A percentile compares a stretch with the other conserved stretches of the same genome.
Conservation (phyloP, 2,113 vertebrate species). For the Phylloscopus trochilus region DNA sequence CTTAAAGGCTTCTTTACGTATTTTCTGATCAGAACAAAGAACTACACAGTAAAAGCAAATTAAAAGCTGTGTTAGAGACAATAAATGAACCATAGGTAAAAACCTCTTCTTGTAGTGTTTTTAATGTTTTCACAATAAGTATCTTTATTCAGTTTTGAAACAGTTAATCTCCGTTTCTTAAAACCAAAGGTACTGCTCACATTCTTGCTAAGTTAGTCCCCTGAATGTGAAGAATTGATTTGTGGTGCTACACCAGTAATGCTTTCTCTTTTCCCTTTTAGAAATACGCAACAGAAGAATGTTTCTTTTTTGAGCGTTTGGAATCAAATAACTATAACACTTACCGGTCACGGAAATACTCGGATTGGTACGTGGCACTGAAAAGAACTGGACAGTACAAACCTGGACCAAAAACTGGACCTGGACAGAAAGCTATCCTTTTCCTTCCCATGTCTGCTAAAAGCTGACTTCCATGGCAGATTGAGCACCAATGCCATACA, state of each 20-base stretch:
- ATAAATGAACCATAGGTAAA: neutral
- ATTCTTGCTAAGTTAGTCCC: neutral
- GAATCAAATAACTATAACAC: slow-evolving; percentile 99
- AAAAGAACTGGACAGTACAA: slow-evolving; percentile 96
- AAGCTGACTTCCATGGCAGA: slow-evolving; percentile 71
- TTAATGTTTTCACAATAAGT: neutral
- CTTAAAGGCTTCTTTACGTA: neutral
- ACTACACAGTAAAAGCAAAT: neutral
- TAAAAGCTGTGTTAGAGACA: neutral
- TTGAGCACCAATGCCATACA: neutral
- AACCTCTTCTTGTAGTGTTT: neutral
- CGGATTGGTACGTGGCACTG: slow-evolving; percentile 94
- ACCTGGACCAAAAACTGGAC: slow-evolving; percentile 88
- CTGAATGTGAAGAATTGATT: neutral
- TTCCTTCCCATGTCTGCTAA: slow-evolving; percentile 97
- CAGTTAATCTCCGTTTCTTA: neutral
- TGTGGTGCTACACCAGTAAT: neutral
- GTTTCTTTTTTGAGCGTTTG: slow-evolving; percentile 91
- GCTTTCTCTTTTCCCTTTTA: slow-evolving; percentile 62
- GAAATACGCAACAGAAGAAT: slow-evolving; percentile 94
- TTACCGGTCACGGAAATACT: slow-evolving; percentile 93
- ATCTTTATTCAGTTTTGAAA: neutral
- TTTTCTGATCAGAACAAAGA: neutral
- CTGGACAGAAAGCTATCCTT: slow-evolving; percentile 96
- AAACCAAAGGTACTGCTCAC: neutral